Conservation (phyloP, 2,888 invertebrate species). For the Drosophila pegasa region DNA sequence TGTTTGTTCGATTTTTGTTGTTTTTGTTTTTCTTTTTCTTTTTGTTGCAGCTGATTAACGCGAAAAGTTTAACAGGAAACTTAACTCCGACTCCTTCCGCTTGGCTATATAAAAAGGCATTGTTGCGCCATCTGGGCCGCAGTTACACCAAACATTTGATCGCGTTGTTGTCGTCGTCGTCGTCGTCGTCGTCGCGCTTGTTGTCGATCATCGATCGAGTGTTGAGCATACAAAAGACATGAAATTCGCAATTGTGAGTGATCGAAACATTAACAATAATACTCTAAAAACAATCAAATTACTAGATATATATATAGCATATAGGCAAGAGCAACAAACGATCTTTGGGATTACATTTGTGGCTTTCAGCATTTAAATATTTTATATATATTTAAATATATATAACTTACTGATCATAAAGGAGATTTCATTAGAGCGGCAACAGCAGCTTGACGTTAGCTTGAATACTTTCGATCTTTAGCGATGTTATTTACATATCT, state of each 20-base stretch:
- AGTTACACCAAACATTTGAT: constrained; percentile 66
- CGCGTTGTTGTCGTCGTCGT: constrained; percentile 56
- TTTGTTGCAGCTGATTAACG: constrained; percentile 58
- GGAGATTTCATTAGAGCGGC: background rate
- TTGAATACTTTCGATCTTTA: background rate
- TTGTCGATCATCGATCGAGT: constrained; percentile 37
- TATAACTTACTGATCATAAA: background rate
- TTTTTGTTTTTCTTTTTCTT: constrained; percentile 20
- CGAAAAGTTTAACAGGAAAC: constrained; percentile 70
- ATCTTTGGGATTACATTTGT: background rate
- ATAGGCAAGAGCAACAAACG: background rate
- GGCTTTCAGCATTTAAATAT: background rate
- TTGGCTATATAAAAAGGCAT: constrained; percentile 76
- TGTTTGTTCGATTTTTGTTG: constrained; percentile 43
- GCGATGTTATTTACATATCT: background rate
- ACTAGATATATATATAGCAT: constrained; percentile 3
- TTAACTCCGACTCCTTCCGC: constrained; percentile 72
- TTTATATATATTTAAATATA: background rate
- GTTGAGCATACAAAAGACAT: constrained; percentile 51
- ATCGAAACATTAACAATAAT: background rate
- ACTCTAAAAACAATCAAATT: background rate
- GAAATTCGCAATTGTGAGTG: constrained; percentile 71
- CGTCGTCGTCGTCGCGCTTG: constrained; percentile 21
- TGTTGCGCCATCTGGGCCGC: constrained; percentile 60
- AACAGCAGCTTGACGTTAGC: background rate